These are phyloP conservation scores for Resseliella maxima DNA, from an alignment of 2,888 invertebrate genomes.

Conservation along the genomic window DNA sequence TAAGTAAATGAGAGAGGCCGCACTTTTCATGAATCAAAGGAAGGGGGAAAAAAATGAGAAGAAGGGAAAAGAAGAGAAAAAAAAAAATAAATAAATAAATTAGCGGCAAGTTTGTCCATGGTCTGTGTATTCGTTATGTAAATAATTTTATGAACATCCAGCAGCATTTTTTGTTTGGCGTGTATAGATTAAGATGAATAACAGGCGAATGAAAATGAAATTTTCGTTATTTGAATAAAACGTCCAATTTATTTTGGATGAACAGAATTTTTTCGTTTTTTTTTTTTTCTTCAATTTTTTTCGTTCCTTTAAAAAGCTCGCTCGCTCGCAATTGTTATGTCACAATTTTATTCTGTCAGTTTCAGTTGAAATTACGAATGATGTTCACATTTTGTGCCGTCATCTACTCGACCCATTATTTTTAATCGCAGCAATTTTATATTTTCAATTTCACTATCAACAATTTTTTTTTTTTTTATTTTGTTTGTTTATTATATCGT, in stretches of 20 bases:
- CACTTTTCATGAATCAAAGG: neutral
- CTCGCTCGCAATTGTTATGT: neutral
- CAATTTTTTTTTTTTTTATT: neutral
- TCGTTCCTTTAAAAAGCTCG: neutral
- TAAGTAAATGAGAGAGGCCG: neutral
- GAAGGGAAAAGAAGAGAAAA: neutral
- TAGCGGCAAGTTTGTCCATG: neutral
- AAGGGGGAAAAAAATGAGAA: too few species aligned
- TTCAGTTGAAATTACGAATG: neutral
- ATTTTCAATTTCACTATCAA: slow-evolving; percentile 55
- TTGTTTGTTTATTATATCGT: neutral
- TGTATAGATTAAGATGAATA: neutral
- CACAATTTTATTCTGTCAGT: neutral
- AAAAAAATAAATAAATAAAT: slow-evolving; percentile 28
- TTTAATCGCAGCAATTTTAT: slow-evolving; percentile 53
- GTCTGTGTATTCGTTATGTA: neutral
- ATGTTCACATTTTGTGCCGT: neutral
- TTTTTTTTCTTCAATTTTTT: neutral
- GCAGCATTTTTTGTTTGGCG: neutral
- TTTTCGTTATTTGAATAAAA: slow-evolving; percentile 30
- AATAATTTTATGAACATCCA: slow-evolving; percentile 11
- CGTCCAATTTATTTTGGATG: slow-evolving; percentile 32
- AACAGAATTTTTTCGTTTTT: neutral
- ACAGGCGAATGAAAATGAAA: slow-evolving; percentile 5
- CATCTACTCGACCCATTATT: slow-evolving; percentile 8